phyloP scores from a whole-genome alignment of 2,797 vertebrate genomes.

The Eutrigla gurnardus region DNA sequence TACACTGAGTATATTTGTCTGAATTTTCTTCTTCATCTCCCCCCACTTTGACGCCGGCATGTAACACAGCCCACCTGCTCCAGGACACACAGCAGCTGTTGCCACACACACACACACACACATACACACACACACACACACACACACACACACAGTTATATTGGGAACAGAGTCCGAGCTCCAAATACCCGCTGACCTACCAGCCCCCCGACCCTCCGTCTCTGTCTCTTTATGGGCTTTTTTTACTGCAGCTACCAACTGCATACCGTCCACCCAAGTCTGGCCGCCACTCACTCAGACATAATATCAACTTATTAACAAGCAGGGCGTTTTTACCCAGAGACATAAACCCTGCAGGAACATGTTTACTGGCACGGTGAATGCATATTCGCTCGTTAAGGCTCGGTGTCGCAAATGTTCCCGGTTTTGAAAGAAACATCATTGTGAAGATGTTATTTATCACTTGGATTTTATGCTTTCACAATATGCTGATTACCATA shows the following conservation, averaged over 20 bases:
- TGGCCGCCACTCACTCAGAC: neutral
- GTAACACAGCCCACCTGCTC: conserved; percentile 52
- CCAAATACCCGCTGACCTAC: conserved; percentile 41
- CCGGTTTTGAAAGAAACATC: neutral
- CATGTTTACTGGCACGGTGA: neutral
- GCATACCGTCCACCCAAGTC: neutral
- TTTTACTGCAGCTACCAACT: neutral
- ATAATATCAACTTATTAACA: neutral
- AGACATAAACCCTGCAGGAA: neutral
- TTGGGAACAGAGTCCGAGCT: conserved; percentile 50
- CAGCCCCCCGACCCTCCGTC: conserved; percentile 31
- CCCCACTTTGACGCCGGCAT: conserved; percentile 33
- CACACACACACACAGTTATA: conserved; percentile 40
- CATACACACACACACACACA: conserved; percentile 6
- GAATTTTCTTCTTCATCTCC: neutral
- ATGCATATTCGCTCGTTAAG: neutral
- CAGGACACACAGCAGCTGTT: conserved; percentile 65
- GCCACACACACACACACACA: conserved; percentile 3
- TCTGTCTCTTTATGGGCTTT: conserved; percentile 23
- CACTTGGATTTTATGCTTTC: neutral
- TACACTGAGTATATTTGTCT: conserved; percentile 14
- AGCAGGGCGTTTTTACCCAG: neutral
- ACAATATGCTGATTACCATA: neutral
- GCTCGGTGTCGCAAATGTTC: neutral
- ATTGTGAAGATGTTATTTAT: neutral